Percentiles rank a stretch among this genome's conserved stretches.
These are phyloP conservation scores for Cichladusa arquata DNA, from an alignment of 2,113 vertebrate genomes.

Conservation along the genomic window DNA sequence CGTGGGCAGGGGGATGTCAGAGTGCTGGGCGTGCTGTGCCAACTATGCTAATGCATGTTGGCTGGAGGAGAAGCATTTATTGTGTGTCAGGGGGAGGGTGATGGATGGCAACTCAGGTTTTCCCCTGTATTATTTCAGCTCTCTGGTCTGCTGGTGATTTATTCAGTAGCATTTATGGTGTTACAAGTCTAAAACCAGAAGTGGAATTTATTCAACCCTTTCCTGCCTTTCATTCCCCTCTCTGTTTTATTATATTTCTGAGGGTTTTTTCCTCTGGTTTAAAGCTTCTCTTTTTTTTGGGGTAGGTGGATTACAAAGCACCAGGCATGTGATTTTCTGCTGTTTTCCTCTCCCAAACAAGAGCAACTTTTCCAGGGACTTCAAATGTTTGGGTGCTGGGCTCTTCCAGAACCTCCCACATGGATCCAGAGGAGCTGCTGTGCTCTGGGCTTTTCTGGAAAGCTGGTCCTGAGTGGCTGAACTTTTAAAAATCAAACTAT, in stretches of 20 bases:
- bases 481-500: background rate
- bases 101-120: background rate
- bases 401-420: background rate
- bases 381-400: background rate
- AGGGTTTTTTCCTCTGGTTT: background rate
- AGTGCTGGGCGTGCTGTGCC: background rate
- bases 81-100: constrained; percentile 12
- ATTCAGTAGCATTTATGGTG: constrained; percentile 24
- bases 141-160: constrained; percentile 26
- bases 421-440: background rate
- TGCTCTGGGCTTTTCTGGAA: background rate
- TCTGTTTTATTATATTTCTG: background rate
- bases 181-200: constrained; percentile 33
- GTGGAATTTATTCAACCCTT: constrained; percentile 47
- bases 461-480: background rate
- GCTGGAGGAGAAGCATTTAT: constrained; percentile 34
- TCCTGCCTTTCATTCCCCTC: background rate
- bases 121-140: constrained; percentile 24
- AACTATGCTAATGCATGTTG: background rate
- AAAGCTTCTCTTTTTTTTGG: background rate
- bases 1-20: background rate
- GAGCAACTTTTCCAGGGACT: background rate
- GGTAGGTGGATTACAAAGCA: background rate
- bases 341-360: background rate
- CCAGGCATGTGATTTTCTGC: background rate